Evolutionary conservation across 2,113 vertebrate genomes (phyloP), one percentile per base, ranked within the genome.

Genomic region (Tor tambroides): DNA sequence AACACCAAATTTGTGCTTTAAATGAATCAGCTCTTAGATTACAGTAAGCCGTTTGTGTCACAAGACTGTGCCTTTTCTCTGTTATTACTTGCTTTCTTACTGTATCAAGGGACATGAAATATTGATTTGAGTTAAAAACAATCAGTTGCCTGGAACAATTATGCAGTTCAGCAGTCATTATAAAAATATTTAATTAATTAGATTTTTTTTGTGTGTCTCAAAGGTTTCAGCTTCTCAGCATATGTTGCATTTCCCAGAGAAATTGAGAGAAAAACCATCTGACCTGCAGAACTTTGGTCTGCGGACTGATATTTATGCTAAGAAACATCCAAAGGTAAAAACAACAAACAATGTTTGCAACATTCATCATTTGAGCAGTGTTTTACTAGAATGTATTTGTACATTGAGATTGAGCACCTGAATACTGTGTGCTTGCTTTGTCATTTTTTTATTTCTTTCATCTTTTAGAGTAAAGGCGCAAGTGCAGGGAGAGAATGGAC

Each of bases 281-380:
- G 98, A 99, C 88, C 92, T 97, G 86, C 98, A 97, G 91, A 99
- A 97, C 93, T 99, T 99, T 4, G 98, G 98, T 3, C 95, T 99
- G 32, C 97, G 98, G 83, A 96, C 94, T 0, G 98, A 99, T 77
- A 96, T 99, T 87, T 99, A 98, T 87, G 93, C 98, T 28, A 98
- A 95, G 89, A 99, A 99, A 93, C 98, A 98, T 86, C 95, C 98
- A n/a, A 99, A 99, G 97, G 98, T 96, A 72, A 71, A 84, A 56
- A 21, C 35, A 8, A 23, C 17, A 46, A 43, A 51, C 41, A 77
- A 2, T 77, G n/a, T 51, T 54, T 51, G 61, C 9, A 23, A 26
- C n/a, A 54, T n/a, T 41, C 21, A 41, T 56, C 5, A 21, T 28
- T 76, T 76, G 5, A 17, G n/a, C 9, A 2, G 35, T 15, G 23